phyloP scores from a whole-genome alignment of 30 jellyfish, hydroid and myxozoan genomes.

The Cassiopea andromeda region DNA sequence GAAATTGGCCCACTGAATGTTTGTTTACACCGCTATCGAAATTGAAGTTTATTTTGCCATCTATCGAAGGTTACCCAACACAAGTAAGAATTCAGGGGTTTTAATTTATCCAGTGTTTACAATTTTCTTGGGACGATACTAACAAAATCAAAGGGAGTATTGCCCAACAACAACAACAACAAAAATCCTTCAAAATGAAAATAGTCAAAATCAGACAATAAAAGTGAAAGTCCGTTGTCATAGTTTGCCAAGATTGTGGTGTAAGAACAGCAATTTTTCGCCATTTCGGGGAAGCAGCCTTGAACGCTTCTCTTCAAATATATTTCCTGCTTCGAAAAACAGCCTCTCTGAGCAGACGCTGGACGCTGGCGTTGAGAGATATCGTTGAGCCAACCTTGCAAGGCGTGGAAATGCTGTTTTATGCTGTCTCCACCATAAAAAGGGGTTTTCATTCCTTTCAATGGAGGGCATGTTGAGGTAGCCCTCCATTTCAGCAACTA shows the following conservation, averaged over 20 bases:
- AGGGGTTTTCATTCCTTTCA: slow-evolving; percentile 42
- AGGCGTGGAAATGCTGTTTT: slow-evolving; percentile 57
- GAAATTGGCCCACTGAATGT: too few species aligned
- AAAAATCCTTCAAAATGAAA: too few species aligned
- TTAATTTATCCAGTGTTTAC: too few species aligned
- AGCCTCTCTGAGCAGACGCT: slow-evolving; percentile 62
- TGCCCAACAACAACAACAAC: too few species aligned
- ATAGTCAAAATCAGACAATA: too few species aligned
- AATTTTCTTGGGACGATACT: too few species aligned
- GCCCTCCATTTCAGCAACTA: slow-evolving; percentile 65
- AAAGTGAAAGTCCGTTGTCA: too few species aligned
- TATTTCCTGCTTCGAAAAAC: slow-evolving; percentile 76
- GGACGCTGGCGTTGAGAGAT: slow-evolving; percentile 52
- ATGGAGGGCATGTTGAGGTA: slow-evolving; percentile 24
- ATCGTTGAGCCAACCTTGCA: slow-evolving; percentile 47
- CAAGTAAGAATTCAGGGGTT: too few species aligned
- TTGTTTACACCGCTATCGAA: too few species aligned
- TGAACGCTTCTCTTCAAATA: slow-evolving; percentile 63
- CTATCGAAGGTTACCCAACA: too few species aligned
- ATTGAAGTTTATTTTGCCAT: too few species aligned
- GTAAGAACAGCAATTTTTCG: slow-evolving; percentile 64
- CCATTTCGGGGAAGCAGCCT: slow-evolving; percentile 58
- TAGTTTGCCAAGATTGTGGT: slow-evolving; percentile 26
- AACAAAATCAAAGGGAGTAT: too few species aligned
- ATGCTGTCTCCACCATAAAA: slow-evolving; percentile 65